Conservation (phyloP, 2,888 invertebrate genomes). For the Salticus scenicus region DNA sequence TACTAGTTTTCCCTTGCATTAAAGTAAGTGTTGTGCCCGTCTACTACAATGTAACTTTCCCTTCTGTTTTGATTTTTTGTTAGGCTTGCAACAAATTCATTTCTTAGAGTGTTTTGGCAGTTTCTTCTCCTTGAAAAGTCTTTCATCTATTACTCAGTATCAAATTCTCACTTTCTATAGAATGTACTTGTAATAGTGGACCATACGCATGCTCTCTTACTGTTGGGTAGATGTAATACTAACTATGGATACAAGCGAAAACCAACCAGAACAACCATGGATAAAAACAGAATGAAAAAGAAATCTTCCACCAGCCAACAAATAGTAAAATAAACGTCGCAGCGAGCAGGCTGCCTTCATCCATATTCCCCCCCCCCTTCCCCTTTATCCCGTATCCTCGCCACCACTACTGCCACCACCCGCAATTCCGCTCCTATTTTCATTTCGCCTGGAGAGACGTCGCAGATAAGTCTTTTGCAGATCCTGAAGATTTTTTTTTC, state of each 20-base stretch:
- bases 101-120: too few species aligned
- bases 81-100: too few species aligned
- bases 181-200: background rate
- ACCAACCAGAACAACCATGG: constrained; percentile 6
- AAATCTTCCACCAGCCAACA: constrained; percentile 22
- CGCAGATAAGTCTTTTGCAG: constrained; percentile 56
- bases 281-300: background rate
- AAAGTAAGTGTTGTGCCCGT: too few species aligned
- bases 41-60: too few species aligned
- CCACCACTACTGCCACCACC: constrained; percentile 12
- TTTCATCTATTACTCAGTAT: too few species aligned
- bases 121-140: too few species aligned
- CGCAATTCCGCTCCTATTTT: constrained; percentile 67
- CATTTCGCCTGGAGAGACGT: constrained; percentile 65
- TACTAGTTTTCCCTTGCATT: too few species aligned
- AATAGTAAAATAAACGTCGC: constrained; percentile 50
- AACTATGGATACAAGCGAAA: background rate
- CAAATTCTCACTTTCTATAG: background rate
- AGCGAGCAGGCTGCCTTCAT: constrained; percentile 14
- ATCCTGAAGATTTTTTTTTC: constrained; percentile 22
- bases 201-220: background rate
- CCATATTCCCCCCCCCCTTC: background rate
- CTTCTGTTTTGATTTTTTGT: too few species aligned
- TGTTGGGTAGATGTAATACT: background rate
- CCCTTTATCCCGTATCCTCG: background rate